Conservation (phyloP, 2,888 invertebrate genomes). For the Agrochola lota region DNA sequence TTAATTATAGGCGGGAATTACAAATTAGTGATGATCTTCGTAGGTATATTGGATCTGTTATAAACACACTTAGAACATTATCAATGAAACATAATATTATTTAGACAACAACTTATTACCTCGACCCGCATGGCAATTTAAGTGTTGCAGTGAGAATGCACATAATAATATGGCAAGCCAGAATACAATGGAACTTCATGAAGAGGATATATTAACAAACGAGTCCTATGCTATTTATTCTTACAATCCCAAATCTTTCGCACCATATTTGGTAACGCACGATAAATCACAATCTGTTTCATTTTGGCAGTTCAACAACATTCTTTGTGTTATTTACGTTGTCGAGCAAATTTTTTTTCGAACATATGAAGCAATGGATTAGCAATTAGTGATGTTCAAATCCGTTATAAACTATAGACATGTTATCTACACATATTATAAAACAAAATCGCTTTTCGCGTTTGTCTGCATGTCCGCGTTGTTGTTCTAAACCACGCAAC, state of each 20-base stretch:
- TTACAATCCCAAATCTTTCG: not conserved
- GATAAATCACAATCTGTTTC: no score
- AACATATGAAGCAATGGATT: no score
- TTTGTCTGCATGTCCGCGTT: no score
- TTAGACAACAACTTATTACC: conserved; percentile 3
- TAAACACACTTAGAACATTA: not conserved
- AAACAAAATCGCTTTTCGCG: no score
- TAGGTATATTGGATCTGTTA: conserved; percentile 5
- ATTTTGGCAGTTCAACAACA: no score
- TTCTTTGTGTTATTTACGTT: no score
- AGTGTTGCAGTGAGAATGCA: not conserved
- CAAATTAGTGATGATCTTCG: conserved; percentile 36
- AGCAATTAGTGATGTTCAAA: no score
- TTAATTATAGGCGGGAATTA: conserved; percentile 54
- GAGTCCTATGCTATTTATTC: not conserved
- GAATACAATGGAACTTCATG: not conserved
- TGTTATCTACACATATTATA: no score
- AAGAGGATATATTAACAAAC: not conserved
- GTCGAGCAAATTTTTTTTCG: no score
- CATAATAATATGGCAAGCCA: conserved; percentile 33
- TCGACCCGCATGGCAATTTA: not conserved
- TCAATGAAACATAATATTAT: conserved; percentile 1
- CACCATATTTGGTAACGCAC: no score
- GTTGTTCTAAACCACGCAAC: no score
- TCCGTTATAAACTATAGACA: no score